Conservation (phyloP, 37 sponge, comb jelly and placozoan species). For the Dysidea cf. avara region DNA sequence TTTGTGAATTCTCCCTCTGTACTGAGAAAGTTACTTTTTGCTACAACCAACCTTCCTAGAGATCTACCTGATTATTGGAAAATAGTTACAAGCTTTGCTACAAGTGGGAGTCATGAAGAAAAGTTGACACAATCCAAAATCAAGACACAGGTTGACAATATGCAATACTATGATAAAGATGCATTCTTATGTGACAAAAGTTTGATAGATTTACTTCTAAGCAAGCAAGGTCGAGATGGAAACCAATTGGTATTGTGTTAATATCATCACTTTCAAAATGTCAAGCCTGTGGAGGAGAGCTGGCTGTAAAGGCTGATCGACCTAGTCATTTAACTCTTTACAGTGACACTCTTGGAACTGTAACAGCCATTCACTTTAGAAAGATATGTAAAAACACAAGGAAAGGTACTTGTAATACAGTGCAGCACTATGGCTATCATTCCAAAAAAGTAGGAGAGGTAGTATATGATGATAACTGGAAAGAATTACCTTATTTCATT, state of each 20-base stretch:
- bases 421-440: conserved; percentile 31
- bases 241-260: too few relatives aligned
- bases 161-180: too few relatives aligned
- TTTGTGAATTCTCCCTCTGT: conserved; percentile 27
- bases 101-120: not conserved
- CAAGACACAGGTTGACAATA: too few relatives aligned
- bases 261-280: not conserved
- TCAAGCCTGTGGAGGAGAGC: not conserved
- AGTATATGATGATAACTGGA: conserved; percentile 17
- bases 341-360: conserved; percentile 2
- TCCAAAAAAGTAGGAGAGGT: not conserved
- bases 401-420: conserved; percentile 2
- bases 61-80: conserved; percentile 23
- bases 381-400: conserved; percentile 8
- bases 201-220: conserved; percentile 17
- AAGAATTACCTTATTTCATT: conserved; percentile 15
- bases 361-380: conserved; percentile 13
- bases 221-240: too few relatives aligned
- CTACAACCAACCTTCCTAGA: not conserved
- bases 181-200: not conserved
- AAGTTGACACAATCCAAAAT: not conserved
- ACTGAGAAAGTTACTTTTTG: conserved; percentile 35
- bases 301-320: conserved; percentile 15
- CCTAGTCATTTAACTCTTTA: conserved; percentile 14
- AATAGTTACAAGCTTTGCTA: conserved; percentile 23